These are phyloP conservation scores for Botia almorhae DNA, from an alignment of 2,797 vertebrate genomes.

Conservation along the genomic window DNA sequence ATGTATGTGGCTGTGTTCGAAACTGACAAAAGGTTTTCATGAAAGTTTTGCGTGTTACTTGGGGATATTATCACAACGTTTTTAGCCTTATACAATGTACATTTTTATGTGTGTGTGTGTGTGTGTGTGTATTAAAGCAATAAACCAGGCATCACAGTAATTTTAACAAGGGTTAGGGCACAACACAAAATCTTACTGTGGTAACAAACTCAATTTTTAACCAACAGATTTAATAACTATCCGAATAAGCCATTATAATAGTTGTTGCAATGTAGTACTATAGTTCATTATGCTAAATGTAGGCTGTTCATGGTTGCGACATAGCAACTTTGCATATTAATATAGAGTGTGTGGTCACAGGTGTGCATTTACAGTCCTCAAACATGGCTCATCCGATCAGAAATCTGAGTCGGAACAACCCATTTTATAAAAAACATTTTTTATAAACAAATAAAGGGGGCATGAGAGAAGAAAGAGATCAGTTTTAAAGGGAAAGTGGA, in stretches of 20 bases:
- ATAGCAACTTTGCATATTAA: not conserved
- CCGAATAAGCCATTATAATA: no score
- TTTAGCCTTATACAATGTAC: not conserved
- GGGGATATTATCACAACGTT: slow-evolving; percentile 1
- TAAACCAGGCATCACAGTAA: not conserved
- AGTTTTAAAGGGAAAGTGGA: not conserved
- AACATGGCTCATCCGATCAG: not conserved
- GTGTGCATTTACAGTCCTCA: not conserved
- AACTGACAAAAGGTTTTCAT: slow-evolving; percentile 23
- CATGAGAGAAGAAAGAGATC: not conserved
- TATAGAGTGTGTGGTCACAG: not conserved
- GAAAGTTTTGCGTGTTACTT: slow-evolving; percentile 1
- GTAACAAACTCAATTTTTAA: not conserved
- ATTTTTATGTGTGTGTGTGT: not conserved
- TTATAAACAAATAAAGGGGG: not conserved
- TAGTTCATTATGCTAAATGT: no score
- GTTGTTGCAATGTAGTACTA: no score
- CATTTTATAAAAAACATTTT: not conserved
- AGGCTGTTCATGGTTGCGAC: not conserved
- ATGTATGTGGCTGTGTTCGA: not conserved
- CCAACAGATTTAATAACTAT: no score
- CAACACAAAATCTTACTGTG: not conserved
- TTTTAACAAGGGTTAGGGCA: not conserved
- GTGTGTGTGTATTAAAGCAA: not conserved
- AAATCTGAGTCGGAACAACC: not conserved